These are phyloP conservation scores for Nomada ruficornis DNA, from an alignment of 2,888 invertebrate species.

Conservation along the genomic window DNA sequence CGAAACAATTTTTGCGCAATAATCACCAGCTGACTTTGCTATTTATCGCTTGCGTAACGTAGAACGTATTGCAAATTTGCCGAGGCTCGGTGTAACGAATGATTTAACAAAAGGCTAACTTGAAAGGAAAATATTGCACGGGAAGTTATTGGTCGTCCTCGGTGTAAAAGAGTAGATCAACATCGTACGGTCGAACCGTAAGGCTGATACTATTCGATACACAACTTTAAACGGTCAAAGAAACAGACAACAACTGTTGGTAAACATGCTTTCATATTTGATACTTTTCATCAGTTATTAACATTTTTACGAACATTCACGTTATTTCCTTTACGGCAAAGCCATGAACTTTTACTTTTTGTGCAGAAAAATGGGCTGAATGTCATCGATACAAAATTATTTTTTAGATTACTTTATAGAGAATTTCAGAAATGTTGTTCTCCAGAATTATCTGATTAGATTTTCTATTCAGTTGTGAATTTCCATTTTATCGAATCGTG, in stretches of 20 bases:
- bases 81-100: not conserved
- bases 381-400: too few relatives aligned
- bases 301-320: too few relatives aligned
- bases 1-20: conserved; percentile 15
- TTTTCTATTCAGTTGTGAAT: too few relatives aligned
- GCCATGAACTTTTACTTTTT: too few relatives aligned
- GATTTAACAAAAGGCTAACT: conserved; percentile 3
- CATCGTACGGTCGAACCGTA: not conserved
- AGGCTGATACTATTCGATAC: not conserved
- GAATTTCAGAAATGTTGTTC: too few relatives aligned
- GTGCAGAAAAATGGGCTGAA: too few relatives aligned
- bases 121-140: conserved; percentile 1
- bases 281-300: too few relatives aligned
- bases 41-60: not conserved
- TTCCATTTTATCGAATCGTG: too few relatives aligned
- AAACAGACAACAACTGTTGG: not conserved
- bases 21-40: not conserved
- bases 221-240: not conserved
- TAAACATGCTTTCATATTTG: too few relatives aligned
- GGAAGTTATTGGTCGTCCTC: not conserved
- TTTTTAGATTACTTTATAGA: too few relatives aligned
- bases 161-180: not conserved
- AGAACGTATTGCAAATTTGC: not conserved
- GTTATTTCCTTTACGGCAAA: too few relatives aligned
- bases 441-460: too few relatives aligned